Base-by-base conservation (phyloP, 2,797 vertebrate genomes). In the Diplodus puntazzo region DNA sequence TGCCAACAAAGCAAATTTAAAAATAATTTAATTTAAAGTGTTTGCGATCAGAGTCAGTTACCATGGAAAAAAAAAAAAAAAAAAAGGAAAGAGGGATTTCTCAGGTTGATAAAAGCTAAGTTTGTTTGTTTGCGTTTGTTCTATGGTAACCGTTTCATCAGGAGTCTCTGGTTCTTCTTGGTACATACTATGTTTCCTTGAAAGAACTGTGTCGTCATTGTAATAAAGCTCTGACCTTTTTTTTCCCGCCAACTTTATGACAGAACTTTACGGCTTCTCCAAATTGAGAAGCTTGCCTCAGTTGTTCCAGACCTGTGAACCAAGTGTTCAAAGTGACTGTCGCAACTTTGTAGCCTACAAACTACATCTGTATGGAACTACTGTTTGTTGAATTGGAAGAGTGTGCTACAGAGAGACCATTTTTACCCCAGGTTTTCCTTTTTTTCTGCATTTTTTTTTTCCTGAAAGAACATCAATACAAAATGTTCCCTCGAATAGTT, bases 391-490 rank as follows among this genome's bases (percentile, higher is more conserved):
- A 63, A 12, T 23, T 46, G 50, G 11, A 39, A 53, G 62, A 73
- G n/a, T 27, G 0, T 23, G 14, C 52, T n/a, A 46, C 25, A 3
- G 21, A 60, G 18, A 48, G 25, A 53, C 21, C 3, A 20, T 45
- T 70, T 46, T 50, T 43, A 34, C 8, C 4, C 27, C 11, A 23
- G 18, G n/a, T 53, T 49, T 21, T 11, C 1, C 30, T 79, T 54
- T 79, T 54, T 66, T 63, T 2, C 59, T 21, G n/a, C 49, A 21
- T 4, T 13, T 5, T 63, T 68, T 68, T 34, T 34, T n/a, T n/a
- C 30, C 74, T 78, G 67, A 49, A 57, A 58, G 18, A 58, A 57
- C 23, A 59, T 63, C 71, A 67, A 27, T 42, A 63, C 16, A 52
- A 17, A 69, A 45, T 27, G 13, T 50, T 11, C 18, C 48, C n/a